Evolutionary conservation across 1,140 invertebrate genomes (phyloP).

Genomic region (Cataglyphis hispanica): DNA sequence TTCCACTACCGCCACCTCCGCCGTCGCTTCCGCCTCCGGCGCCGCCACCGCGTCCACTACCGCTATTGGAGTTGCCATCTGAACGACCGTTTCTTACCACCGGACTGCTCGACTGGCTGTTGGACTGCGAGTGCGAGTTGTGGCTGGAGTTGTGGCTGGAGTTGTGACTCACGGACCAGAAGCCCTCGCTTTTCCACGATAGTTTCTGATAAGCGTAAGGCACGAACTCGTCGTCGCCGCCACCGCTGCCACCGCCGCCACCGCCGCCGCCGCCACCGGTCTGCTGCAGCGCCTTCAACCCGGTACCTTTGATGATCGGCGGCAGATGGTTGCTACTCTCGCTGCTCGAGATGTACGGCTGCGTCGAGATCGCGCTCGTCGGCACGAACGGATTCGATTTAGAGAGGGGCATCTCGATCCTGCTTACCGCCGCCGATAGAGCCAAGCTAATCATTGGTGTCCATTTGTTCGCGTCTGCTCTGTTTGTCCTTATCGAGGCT

Average conservation of each 20-base stretch:
- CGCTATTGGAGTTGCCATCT: conserved; percentile 70
- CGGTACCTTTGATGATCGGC: conserved; percentile 79
- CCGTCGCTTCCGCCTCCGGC: neutral
- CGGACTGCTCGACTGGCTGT: conserved; percentile 81
- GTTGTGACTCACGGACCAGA: conserved; percentile 71
- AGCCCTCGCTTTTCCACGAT: conserved; percentile 73
- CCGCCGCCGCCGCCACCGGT: conserved; percentile 52
- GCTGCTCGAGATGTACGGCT: conserved; percentile 81
- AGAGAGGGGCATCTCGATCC: conserved; percentile 83
- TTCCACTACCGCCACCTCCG: neutral
- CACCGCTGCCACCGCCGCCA: neutral
- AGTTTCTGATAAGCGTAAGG: conserved; percentile 42
- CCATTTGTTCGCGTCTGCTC: conserved; percentile 59
- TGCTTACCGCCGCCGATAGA: conserved; percentile 68
- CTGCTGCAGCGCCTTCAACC: conserved; percentile 75
- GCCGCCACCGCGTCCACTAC: conserved; percentile 7
- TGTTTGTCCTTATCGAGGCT: conserved; percentile 12
- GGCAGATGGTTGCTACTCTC: conserved; percentile 83
- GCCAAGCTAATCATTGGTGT: conserved; percentile 79
- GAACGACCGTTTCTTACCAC: conserved; percentile 79
- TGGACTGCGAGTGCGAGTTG: conserved; percentile 79
- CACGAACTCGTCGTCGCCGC: conserved; percentile 31
- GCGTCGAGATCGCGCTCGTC: conserved; percentile 79
- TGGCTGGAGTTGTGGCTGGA: conserved; percentile 71
- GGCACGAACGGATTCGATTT: conserved; percentile 81